Evolutionary conservation across 1,140 invertebrate species (phyloP).

Genomic region (Mylabris phalerata): DNA sequence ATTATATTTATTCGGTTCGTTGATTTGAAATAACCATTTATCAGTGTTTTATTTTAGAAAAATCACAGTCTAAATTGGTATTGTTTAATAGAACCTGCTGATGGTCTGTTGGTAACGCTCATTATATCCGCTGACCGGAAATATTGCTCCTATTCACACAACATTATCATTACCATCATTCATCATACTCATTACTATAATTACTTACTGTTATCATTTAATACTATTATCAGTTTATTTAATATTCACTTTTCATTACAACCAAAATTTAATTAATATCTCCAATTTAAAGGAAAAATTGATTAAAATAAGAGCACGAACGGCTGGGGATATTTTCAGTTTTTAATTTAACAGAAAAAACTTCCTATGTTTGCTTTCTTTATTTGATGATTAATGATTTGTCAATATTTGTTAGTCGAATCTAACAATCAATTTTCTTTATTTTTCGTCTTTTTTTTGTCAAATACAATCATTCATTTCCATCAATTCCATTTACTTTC

Average conservation of each 20-base stretch:
- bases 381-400: neutral
- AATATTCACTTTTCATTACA: too few relatives aligned
- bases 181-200: neutral
- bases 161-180: slow-evolving; percentile 6
- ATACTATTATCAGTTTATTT: neutral
- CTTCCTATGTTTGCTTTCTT: neutral
- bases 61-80: too few relatives aligned
- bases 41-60: neutral
- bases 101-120: slow-evolving; percentile 9
- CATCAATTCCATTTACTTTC: too few relatives aligned
- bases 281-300: too few relatives aligned
- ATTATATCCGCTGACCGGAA: slow-evolving; percentile 19
- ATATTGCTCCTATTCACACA: slow-evolving; percentile 11
- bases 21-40: neutral
- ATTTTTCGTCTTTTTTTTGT: too few relatives aligned
- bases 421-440: neutral
- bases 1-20: too few relatives aligned
- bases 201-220: neutral
- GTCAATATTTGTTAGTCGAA: neutral
- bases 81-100: neutral
- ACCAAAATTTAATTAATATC: too few relatives aligned
- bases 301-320: too few relatives aligned
- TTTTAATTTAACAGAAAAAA: too few relatives aligned
- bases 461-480: too few relatives aligned
- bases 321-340: too few relatives aligned